Base-by-base conservation (phyloP, 1,140 invertebrate genomes). In the Euglossa dilemma region DNA sequence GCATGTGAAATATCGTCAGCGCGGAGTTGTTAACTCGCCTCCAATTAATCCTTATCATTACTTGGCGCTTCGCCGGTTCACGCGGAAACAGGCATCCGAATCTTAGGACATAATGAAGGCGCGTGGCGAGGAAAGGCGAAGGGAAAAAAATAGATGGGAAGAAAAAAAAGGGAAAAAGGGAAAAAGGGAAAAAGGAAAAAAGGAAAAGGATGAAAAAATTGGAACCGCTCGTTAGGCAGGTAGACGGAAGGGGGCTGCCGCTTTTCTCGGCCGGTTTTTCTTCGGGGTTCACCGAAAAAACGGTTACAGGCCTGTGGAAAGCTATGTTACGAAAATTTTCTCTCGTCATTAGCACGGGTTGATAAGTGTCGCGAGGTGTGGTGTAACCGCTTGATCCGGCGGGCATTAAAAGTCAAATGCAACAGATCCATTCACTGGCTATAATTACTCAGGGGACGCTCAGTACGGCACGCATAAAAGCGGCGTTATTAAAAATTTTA, bases 401-500 rank as follows among this genome's bases (percentile, higher is more conserved):
- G 76, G 83, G 83, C 91, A 91, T 93, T 92, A 93, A 93, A 92
- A 91, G 87, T 89, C 90, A 90, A 93, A 93, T 88, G 90, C 89
- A 92, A 92, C 92, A 91, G 91, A 93, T 93, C 89, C 88, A 93
- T 93, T 93, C 91, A 93, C 76, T 66, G 86, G 64, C 76, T 86
- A 91, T 92, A 93, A 93, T 93, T 93, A 91, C 84, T 78, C n/a
- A 7, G 86, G 84, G 78, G 86, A 86, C 84, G 83, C 89, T 85
- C 83, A 75, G 82, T 80, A 88, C 83, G 74, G 86, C 71, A 87
- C 74, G 79, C 89, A 91, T 93, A 92, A 93, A 92, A 92, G 92
- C 89, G 89, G 90, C 91, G 91, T 93, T 92, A 93, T 93, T 92
- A 93, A 94, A 93, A 93, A 93, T 88, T 93, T 93, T 93, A 92